phyloP scores from a whole-genome alignment of 2,888 invertebrate species.

The Noctua janthina region DNA sequence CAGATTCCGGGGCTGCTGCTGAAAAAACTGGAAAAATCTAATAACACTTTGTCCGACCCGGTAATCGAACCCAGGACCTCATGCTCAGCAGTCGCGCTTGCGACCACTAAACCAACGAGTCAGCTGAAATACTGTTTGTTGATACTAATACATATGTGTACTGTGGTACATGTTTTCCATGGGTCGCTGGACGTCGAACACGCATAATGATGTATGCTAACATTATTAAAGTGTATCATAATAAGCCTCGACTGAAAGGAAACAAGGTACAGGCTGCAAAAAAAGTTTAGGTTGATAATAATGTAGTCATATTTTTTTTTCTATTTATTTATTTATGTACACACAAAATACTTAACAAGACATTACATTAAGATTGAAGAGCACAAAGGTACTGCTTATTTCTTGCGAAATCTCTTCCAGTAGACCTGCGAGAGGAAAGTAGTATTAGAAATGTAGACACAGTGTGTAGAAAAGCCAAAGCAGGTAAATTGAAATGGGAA shows the following conservation, averaged over 20 bases:
- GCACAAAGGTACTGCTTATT: too few species aligned
- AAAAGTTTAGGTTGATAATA: constrained; percentile 43
- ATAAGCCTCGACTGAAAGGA: constrained; percentile 81
- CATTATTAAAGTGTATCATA: constrained; percentile 83
- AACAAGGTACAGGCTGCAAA: constrained; percentile 72
- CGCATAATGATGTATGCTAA: constrained; percentile 86
- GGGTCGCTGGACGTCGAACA: constrained; percentile 80
- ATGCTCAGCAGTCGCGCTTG: neutral
- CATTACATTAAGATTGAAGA: too few species aligned
- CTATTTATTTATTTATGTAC: too few species aligned
- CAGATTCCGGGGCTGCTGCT: neutral
- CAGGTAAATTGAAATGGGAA: too few species aligned
- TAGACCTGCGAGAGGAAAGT: too few species aligned
- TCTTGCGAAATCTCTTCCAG: too few species aligned
- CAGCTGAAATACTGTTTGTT: neutral
- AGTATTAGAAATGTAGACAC: too few species aligned
- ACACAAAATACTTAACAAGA: too few species aligned
- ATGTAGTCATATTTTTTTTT: neutral
- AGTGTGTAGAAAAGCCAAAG: too few species aligned
- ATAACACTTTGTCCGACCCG: neutral
- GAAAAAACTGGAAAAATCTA: neutral
- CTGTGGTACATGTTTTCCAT: constrained; percentile 72
- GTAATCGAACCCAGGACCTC: neutral
- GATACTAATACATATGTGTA: neutral
- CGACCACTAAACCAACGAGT: neutral